Base-by-base conservation (phyloP, 1,140 invertebrate genomes). In the Conopomorpha cramerella region DNA sequence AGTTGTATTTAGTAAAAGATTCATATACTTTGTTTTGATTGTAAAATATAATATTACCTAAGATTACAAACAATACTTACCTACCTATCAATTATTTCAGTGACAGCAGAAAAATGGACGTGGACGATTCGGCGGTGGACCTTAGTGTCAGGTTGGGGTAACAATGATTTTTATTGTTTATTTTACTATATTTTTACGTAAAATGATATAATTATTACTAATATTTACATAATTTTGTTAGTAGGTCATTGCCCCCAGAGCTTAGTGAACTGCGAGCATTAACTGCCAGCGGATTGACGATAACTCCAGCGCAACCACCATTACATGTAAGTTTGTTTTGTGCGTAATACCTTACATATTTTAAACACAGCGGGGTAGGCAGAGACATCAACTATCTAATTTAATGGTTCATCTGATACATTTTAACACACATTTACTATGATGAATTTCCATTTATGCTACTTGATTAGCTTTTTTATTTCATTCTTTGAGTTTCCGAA, bases 101-200 rank as follows among this genome's bases (percentile, higher is more conserved):
- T 33, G 36, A 40, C 41, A 56, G 41, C 41, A 41, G 41, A 52
- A 23, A 6, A 23, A 85, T 85, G 83, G 84, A 85, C 71, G 80
- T 83, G 53, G 84, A 85, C 43, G 85, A 86, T 59, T 82, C 85
- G 12, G 85, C 86, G 25, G 85, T 87, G 29, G 86, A 91, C 76
- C 76, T 91, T 34, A 90, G 87, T 70, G 83, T 90, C 45, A 86
- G 86, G 89, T 91, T 78, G 77, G 64, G 51, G 34, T 39, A 28
- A 26, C 16, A 11, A 17, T 36, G 37, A 17, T 41, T 39, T 32
- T 44, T 46, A 30, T 41, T 41, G 38, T 38, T 30, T 35, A 15
- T 31, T 27, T 8, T 36, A 27, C 18, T 19, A 34, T 14, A 17
- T 28, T 39, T 14, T 33, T 39, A 27, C 27, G 3, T 7, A 26